These are phyloP conservation scores for Clamator glandarius DNA, from an alignment of 2,797 vertebrate species.

Conservation along the genomic window DNA sequence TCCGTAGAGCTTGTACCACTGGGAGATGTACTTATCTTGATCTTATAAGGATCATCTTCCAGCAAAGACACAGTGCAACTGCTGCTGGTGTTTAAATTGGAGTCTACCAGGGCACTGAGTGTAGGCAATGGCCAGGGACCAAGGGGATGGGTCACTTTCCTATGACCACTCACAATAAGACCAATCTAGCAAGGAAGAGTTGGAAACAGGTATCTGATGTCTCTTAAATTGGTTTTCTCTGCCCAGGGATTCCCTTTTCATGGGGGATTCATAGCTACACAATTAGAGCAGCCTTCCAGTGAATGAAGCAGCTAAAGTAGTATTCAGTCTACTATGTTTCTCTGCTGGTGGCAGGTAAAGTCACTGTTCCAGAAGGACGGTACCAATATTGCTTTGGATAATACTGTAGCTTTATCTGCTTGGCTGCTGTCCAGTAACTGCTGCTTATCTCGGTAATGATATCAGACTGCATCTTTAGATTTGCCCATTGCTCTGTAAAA, in stretches of 20 bases:
- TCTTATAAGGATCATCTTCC: not conserved
- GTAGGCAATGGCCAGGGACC: not conserved
- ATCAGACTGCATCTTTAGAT: not conserved
- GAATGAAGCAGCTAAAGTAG: conserved; percentile 11
- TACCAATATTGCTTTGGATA: not conserved
- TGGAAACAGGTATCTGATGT: not conserved
- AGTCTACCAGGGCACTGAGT: not conserved
- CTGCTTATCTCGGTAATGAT: conserved; percentile 12
- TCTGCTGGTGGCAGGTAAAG: conserved; percentile 13
- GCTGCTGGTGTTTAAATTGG: not conserved
- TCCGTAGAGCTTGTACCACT: not conserved
- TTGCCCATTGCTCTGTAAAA: conserved; percentile 1
- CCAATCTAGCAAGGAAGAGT: not conserved
- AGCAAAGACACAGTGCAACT: not conserved
- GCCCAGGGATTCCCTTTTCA: not conserved
- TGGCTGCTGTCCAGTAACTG: conserved; percentile 31
- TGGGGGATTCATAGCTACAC: conserved; percentile 22
- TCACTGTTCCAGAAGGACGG: conserved; percentile 41
- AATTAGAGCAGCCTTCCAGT: conserved; percentile 42
- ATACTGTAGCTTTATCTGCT: conserved; percentile 18
- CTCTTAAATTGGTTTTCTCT: not conserved
- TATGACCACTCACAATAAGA: not conserved
- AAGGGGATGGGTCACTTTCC: not conserved
- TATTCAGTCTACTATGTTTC: conserved; percentile 19
- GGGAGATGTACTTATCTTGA: not conserved